These are phyloP conservation scores for Eurosta solidaginis DNA, from an alignment of 1,140 invertebrate genomes.

Conservation along the genomic window DNA sequence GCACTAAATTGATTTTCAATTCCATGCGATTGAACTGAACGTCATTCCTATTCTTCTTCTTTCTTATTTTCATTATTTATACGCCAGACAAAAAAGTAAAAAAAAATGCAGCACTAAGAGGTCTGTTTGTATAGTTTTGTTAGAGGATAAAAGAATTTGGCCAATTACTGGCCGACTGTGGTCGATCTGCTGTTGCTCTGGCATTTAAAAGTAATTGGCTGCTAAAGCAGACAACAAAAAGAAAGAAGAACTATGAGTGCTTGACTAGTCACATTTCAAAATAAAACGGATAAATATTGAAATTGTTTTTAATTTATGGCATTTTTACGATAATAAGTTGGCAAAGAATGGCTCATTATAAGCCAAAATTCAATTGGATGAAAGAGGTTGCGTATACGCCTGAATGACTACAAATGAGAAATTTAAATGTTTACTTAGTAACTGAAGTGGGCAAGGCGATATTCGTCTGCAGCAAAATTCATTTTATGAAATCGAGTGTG, in stretches of 20 bases:
- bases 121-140: neutral
- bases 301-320: slow-evolving; percentile 27
- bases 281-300: slow-evolving; percentile 12
- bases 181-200: neutral
- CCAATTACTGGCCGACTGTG: neutral
- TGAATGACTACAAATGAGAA: too few species aligned
- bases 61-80: slow-evolving; percentile 25
- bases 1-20: slow-evolving; percentile 28
- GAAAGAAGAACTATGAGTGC: too few species aligned
- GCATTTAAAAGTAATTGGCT: slow-evolving; percentile 13
- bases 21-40: slow-evolving; percentile 18
- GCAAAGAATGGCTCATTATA: neutral
- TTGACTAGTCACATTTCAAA: neutral
- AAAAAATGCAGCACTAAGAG: neutral
- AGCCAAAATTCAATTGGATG: neutral
- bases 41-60: neutral
- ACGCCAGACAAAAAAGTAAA: neutral
- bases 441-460: too few species aligned
- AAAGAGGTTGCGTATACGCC: neutral
- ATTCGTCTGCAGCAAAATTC: too few species aligned
- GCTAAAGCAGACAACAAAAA: slow-evolving; percentile 20
- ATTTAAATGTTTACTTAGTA: too few species aligned
- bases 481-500: too few species aligned
- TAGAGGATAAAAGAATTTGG: neutral
- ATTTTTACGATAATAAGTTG: slow-evolving; percentile 17